These are phyloP conservation scores for Apodemia hepburni DNA, from an alignment of 2,888 invertebrate genomes.

Conservation along the genomic window DNA sequence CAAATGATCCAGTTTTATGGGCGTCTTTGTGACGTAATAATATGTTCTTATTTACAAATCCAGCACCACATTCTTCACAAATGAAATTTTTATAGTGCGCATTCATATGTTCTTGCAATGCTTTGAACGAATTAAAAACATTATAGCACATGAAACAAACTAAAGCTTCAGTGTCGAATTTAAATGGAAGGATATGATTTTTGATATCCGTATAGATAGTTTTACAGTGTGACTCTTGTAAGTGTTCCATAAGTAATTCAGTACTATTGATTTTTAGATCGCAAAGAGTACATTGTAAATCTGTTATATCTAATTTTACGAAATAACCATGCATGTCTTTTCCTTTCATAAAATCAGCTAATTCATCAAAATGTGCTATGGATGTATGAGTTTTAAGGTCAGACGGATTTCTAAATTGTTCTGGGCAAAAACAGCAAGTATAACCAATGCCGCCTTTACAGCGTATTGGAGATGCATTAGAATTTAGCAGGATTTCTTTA, in stretches of 20 bases:
- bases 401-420: slow-evolving; percentile 43
- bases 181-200: slow-evolving; percentile 41
- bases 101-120: slow-evolving; percentile 42
- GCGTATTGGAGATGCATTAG: slow-evolving; percentile 61
- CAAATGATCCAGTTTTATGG: slow-evolving; percentile 52
- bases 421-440: slow-evolving; percentile 50
- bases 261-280: slow-evolving; percentile 26
- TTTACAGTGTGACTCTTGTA: slow-evolving; percentile 33
- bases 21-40: slow-evolving; percentile 46
- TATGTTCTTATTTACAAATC: slow-evolving; percentile 38
- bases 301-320: slow-evolving; percentile 41
- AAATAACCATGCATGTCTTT: slow-evolving; percentile 37
- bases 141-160: slow-evolving; percentile 39
- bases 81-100: slow-evolving; percentile 41
- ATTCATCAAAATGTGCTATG: slow-evolving; percentile 39
- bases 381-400: slow-evolving; percentile 51
- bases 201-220: slow-evolving; percentile 34
- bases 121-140: slow-evolving; percentile 39
- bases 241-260: slow-evolving; percentile 33
- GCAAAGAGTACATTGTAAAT: slow-evolving; percentile 36
- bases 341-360: slow-evolving; percentile 48
- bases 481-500: slow-evolving; percentile 44
- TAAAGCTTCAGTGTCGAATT: slow-evolving; percentile 36
- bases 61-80: slow-evolving; percentile 39
- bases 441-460: slow-evolving; percentile 49